Conservation (phyloP, 2,113 vertebrate genomes). For the Cinclus mexicanus region DNA sequence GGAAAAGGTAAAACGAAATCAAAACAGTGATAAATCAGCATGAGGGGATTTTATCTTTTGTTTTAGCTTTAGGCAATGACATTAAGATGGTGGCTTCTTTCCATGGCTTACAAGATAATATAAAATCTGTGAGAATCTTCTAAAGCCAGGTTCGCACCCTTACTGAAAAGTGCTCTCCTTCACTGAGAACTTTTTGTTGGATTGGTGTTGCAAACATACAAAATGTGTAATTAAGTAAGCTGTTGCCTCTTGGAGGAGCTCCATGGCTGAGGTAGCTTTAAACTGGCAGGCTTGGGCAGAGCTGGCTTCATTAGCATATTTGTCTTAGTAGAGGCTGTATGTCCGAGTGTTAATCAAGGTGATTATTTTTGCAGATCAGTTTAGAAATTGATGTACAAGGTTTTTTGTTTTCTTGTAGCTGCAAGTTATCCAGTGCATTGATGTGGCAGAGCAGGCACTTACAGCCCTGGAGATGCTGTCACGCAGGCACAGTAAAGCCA, state of each 20-base stretch:
- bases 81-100: neutral
- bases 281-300: neutral
- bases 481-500: slow-evolving; percentile 97
- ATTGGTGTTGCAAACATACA: neutral
- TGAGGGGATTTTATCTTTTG: neutral
- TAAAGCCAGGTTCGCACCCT: neutral
- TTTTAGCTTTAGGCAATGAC: neutral
- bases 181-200: neutral
- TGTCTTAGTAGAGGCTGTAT: neutral
- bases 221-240: too few relatives aligned
- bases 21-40: neutral
- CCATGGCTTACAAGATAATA: neutral
- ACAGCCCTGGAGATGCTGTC: slow-evolving; percentile 98
- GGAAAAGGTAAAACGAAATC: slow-evolving; percentile 86
- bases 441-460: slow-evolving; percentile 97
- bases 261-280: neutral
- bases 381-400: neutral
- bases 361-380: neutral
- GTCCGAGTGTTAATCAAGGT: neutral
- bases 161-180: neutral
- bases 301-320: neutral
- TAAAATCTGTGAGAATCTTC: neutral
- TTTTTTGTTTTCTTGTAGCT: slow-evolving; percentile 79
- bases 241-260: neutral
- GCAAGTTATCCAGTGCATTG: slow-evolving; percentile 99